A percentile compares a stretch with the other conserved stretches of the same genome.
These are phyloP conservation scores for Semnornis frantzii DNA, from an alignment of 2,113 vertebrate genomes.

Conservation along the genomic window DNA sequence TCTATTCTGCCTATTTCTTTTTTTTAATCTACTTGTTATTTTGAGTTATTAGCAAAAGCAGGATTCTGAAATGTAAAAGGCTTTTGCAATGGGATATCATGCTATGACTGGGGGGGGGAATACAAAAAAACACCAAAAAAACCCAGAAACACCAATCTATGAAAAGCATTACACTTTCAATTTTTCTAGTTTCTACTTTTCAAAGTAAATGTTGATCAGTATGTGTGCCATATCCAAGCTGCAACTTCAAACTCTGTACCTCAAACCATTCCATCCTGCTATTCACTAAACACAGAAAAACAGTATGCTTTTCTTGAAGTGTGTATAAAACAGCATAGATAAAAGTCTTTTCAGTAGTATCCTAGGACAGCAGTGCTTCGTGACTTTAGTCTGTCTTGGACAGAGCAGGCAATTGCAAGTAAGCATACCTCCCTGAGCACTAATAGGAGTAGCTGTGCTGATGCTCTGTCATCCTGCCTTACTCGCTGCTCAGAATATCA, in stretches of 20 bases:
- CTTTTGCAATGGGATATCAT: neutral
- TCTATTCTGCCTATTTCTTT: neutral
- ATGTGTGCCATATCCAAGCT: neutral
- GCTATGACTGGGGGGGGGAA: neutral
- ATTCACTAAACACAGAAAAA: neutral
- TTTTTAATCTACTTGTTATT: neutral
- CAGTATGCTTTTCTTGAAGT: neutral
- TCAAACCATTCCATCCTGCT: neutral
- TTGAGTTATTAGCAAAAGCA: neutral
- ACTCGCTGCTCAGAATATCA: constrained; percentile 89
- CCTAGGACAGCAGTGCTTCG: constrained; percentile 40
- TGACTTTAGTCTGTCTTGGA: neutral
- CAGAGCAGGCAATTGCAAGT: neutral
- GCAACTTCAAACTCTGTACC: neutral
- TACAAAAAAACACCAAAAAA: neutral
- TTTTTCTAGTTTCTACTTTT: neutral
- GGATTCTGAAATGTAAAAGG: neutral
- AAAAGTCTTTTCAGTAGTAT: neutral
- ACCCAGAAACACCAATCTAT: neutral
- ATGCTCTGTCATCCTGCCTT: constrained; percentile 82
- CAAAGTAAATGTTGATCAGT: neutral
- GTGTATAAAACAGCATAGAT: neutral
- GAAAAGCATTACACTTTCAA: neutral
- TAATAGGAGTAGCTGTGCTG: constrained; percentile 77
- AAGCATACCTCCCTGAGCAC: constrained; percentile 20